Base-by-base conservation (phyloP, 2,888 invertebrate genomes). In the Trisateles emortualis region DNA sequence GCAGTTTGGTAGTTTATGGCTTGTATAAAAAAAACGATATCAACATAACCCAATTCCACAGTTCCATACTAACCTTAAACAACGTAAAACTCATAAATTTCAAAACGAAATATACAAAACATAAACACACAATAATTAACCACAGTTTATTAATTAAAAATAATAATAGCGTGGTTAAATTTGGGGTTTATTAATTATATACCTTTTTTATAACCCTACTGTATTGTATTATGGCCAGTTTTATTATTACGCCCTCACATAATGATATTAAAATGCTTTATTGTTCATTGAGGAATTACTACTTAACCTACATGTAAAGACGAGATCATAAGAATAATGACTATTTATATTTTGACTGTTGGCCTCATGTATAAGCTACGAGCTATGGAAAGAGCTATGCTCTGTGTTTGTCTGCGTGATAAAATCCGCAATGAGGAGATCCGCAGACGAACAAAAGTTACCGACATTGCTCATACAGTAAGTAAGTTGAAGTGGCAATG, bases 101-200 rank as follows among this genome's bases (percentile, higher is more conserved):
- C 3, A 22, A 35, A 14, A 17, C 40, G 26, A 33, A 50, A 26
- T 26, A 26, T 8, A 26, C 1, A 19, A 38, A 30, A 38, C 9
- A 22, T 5, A 36, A n/a, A 16, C 19, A 19, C 14, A 33, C 13
- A 16, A 16, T 11, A 42, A 50, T 42, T 51, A 40, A 61, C 54
- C 39, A 40, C 59, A 62, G 51, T 64, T 51, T 61, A 65, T 63
- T 67, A 55, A 67, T 66, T 30, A 50, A 49, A 43, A 52, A 53
- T 54, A 52, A 54, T 47, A 41, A 43, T 33, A 39, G 40, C 42
- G 17, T 38, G 39, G 49, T 44, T 30, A 24, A 24, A 44, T 43
- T n/a, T 30, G 33, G 19, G 33, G 17, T 46, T 49, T 52, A 52
- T 52, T 56, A 46, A 53, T 53, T 63, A 55, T 48, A 55, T 54